A percentile compares a stretch with the other conserved stretches of the same genome.
Evolutionary conservation across 1,140 invertebrate species (phyloP).

Genomic region (Lutraria rhynchaena): DNA sequence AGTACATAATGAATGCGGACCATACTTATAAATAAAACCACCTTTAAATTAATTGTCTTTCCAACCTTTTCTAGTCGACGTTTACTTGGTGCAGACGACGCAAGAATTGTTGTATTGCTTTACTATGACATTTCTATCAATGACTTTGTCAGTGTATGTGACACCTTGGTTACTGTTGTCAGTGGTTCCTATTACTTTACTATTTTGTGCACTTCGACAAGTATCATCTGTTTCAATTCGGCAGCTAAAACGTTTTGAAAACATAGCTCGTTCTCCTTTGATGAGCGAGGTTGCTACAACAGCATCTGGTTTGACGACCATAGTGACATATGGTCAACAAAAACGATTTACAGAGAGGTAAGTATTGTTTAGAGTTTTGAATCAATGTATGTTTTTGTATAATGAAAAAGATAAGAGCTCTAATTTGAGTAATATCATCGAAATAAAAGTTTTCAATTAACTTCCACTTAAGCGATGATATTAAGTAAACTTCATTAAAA

Average conservation of each 20-base stretch:
- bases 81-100: conserved; percentile 30
- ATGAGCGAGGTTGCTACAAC: conserved; percentile 84
- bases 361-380: too few relatives aligned
- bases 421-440: too few relatives aligned
- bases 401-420: too few relatives aligned
- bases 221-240: conserved; percentile 64
- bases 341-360: conserved; percentile 80
- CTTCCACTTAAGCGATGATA: too few relatives aligned
- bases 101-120: conserved; percentile 17
- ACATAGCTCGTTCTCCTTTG: conserved; percentile 84
- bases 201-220: conserved; percentile 30
- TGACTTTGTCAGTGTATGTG: conserved; percentile 7
- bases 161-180: conserved; percentile 41
- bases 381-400: too few relatives aligned
- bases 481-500: too few relatives aligned
- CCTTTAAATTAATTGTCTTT: too few relatives aligned
- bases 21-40: too few relatives aligned
- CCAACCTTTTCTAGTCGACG: conserved; percentile 32
- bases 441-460: too few relatives aligned
- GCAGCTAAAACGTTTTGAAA: conserved; percentile 84
- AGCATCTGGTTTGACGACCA: conserved; percentile 83
- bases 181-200: conserved; percentile 4
- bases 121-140: conserved; percentile 1
- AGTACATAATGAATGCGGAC: too few relatives aligned
- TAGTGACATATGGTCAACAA: conserved; percentile 84